Evolutionary conservation across 2,797 vertebrate genomes (phyloP).

Genomic region (Lerista edwardsae): DNA sequence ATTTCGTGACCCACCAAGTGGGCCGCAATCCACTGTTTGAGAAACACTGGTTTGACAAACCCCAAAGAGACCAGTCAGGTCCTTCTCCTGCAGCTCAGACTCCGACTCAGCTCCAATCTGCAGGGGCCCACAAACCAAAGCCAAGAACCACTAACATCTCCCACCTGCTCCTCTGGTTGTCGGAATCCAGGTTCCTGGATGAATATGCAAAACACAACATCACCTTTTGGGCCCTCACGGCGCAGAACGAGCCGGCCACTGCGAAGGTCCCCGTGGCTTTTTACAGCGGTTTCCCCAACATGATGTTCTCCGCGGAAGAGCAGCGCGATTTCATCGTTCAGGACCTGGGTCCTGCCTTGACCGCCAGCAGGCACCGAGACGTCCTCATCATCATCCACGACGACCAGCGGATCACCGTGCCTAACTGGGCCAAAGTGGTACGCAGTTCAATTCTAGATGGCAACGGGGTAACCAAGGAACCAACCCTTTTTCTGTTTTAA

Average conservation of each 20-base stretch:
- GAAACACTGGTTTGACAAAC: too few relatives aligned
- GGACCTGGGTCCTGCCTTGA: conserved; percentile 89
- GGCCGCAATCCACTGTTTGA: too few relatives aligned
- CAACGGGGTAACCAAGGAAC: too few relatives aligned
- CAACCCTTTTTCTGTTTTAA: too few relatives aligned
- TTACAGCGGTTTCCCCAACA: conserved; percentile 81
- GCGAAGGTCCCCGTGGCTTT: conserved; percentile 83
- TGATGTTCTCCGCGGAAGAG: conserved; percentile 88
- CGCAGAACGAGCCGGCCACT: conserved; percentile 87
- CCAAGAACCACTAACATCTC: too few relatives aligned
- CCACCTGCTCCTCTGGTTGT: not conserved
- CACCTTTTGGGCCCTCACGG: conserved; percentile 92
- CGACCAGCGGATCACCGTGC: conserved; percentile 87
- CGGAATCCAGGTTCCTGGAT: conserved; percentile 86
- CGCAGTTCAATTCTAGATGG: too few relatives aligned
- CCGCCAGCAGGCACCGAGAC: conserved; percentile 77
- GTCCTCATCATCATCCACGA: conserved; percentile 88
- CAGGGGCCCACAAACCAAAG: too few relatives aligned
- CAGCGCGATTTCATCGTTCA: conserved; percentile 91
- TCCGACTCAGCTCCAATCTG: too few relatives aligned
- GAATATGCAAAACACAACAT: conserved; percentile 89
- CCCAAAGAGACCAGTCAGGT: too few relatives aligned
- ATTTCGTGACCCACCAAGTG: too few relatives aligned
- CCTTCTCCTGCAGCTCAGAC: not conserved
- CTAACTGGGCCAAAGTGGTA: conserved; percentile 93